Evolutionary conservation across 2,888 invertebrate species (phyloP).

Genomic region (Nipponacmea schrenckii): DNA sequence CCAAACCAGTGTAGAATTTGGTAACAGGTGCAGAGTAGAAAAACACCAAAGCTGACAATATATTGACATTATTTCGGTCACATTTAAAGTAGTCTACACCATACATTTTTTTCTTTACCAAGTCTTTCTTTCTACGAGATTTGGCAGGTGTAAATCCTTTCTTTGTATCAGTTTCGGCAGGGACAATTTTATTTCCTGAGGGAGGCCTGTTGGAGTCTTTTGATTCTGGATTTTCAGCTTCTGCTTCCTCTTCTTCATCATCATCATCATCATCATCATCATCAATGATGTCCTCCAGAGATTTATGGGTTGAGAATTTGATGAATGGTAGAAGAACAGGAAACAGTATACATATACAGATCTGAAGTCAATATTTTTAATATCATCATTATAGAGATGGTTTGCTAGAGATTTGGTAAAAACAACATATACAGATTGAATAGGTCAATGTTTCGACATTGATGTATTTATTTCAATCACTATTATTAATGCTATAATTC

Average conservation of each 20-base stretch:
- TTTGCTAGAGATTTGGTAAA: constrained; percentile 26
- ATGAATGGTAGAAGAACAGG: constrained; percentile 58
- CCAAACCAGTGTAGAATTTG: constrained; percentile 61
- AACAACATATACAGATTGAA: constrained; percentile 53
- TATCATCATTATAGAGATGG: not conserved
- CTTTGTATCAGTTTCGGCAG: constrained; percentile 5
- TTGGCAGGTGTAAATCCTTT: constrained; percentile 1
- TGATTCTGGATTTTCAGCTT: not conserved
- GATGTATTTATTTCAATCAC: too few species aligned
- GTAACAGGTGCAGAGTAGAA: constrained; percentile 67
- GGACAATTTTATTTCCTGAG: constrained; percentile 7
- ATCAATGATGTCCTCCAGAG: constrained; percentile 31
- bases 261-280: constrained; percentile 34
- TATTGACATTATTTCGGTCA: constrained; percentile 40
- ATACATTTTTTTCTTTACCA: constrained; percentile 39
- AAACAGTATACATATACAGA: constrained; percentile 48
- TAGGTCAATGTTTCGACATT: constrained; percentile 15
- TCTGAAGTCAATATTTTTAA: constrained; percentile 37
- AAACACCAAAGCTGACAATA: constrained; percentile 54
- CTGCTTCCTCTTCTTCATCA: constrained; percentile 34
- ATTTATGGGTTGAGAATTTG: constrained; percentile 55
- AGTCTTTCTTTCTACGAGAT: constrained; percentile 12
- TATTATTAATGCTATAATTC: too few species aligned
- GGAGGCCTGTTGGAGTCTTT: constrained; percentile 19
- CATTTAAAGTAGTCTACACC: constrained; percentile 43